These are phyloP conservation scores for Lutraria lutraria DNA, from an alignment of 2,888 invertebrate genomes.

Conservation along the genomic window DNA sequence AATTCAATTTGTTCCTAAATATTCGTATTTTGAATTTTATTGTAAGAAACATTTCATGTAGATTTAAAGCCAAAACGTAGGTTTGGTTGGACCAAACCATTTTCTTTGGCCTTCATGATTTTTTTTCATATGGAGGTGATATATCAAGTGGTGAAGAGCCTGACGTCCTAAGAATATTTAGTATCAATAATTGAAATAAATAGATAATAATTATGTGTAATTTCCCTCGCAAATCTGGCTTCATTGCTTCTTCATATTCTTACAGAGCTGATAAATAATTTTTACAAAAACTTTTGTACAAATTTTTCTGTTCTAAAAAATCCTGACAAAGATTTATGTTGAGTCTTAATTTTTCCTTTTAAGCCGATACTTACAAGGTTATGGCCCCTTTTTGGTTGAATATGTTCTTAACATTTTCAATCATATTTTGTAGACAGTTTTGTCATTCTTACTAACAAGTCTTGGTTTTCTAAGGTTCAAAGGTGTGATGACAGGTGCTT, in stretches of 20 bases:
- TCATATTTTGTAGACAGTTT: neutral
- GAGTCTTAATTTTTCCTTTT: neutral
- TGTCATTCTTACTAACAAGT: neutral
- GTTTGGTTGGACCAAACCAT: too few relatives aligned
- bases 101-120: too few relatives aligned
- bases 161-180: neutral
- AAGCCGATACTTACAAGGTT: neutral
- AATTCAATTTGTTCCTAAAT: neutral
- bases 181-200: neutral
- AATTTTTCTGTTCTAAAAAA: neutral
- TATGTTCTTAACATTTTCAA: neutral
- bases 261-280: neutral
- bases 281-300: neutral
- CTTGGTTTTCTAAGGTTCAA: conserved; percentile 11
- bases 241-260: neutral
- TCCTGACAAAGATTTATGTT: conserved; percentile 15
- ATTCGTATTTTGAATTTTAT: neutral
- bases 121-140: neutral
- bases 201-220: neutral
- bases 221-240: neutral
- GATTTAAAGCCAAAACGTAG: too few relatives aligned
- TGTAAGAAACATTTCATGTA: too few relatives aligned
- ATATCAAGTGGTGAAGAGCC: neutral
- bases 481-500: conserved; percentile 24
- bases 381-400: conserved; percentile 12